phyloP scores from a whole-genome alignment of 2,888 invertebrate genomes.

The Drosophila pegasa region DNA sequence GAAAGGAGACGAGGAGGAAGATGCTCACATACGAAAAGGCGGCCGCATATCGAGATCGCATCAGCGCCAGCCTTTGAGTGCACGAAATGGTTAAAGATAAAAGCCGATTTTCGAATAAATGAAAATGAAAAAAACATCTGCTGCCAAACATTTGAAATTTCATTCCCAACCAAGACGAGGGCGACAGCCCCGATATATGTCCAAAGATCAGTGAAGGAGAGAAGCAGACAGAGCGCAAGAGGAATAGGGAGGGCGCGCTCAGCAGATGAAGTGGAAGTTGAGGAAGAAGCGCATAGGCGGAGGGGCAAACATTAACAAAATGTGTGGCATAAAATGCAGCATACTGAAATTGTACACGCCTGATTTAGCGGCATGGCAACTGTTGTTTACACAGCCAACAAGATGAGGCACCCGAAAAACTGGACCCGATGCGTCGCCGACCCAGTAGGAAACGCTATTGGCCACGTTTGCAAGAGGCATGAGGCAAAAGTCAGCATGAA shows the following conservation, averaged over 20 bases:
- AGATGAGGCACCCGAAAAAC: conserved; percentile 53
- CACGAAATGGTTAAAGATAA: conserved; percentile 57
- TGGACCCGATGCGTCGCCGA: conserved; percentile 32
- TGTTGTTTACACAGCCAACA: conserved; percentile 68
- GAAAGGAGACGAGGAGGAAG: conserved; percentile 15
- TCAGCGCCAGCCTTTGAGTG: conserved; percentile 54
- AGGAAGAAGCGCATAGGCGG: conserved; percentile 13
- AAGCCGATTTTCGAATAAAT: conserved; percentile 58
- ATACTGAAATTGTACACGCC: conserved; percentile 66
- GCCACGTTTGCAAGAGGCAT: neutral
- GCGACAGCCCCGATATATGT: conserved; percentile 17
- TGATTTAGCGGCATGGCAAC: conserved; percentile 68
- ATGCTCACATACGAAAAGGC: conserved; percentile 27
- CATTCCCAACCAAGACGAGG: conserved; percentile 36
- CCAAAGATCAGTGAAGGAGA: neutral
- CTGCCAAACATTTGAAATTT: conserved; percentile 68
- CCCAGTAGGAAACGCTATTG: conserved; percentile 34
- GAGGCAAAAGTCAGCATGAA: neutral
- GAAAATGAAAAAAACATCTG: conserved; percentile 63
- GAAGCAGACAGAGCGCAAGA: neutral
- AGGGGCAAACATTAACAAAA: conserved; percentile 50
- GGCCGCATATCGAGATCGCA: conserved; percentile 50
- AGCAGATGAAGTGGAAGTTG: conserved; percentile 11
- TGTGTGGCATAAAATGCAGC: conserved; percentile 69
- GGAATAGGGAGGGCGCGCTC: conserved; percentile 1